A percentile compares a stretch with the other conserved stretches of the same genome.
Evolutionary conservation across 2,888 invertebrate genomes (phyloP).

Genomic region (Gymnosoma rotundatum): DNA sequence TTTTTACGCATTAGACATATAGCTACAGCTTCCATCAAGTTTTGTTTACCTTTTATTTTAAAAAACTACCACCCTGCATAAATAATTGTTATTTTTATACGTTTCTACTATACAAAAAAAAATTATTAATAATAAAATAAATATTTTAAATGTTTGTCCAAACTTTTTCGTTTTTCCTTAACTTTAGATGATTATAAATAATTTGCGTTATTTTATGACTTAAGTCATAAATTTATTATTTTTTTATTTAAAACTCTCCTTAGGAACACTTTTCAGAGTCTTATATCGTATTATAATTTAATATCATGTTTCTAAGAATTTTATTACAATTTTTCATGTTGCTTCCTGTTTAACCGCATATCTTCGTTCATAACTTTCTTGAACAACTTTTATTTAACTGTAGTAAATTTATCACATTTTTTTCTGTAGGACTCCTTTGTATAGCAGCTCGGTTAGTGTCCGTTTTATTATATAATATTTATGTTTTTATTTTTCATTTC

Average conservation of each 20-base stretch:
- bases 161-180: too few species aligned
- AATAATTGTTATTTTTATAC: too few species aligned
- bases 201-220: conserved; percentile 24
- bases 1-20: too few species aligned
- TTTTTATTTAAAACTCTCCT: background rate
- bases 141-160: too few species aligned
- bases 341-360: conserved; percentile 22
- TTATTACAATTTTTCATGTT: conserved; percentile 36
- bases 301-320: conserved; percentile 12
- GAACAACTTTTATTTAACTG: conserved; percentile 32
- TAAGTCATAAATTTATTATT: conserved; percentile 16
- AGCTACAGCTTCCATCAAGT: too few species aligned
- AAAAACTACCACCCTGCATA: too few species aligned
- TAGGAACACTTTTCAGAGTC: conserved; percentile 6
- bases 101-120: too few species aligned
- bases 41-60: too few species aligned
- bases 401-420: conserved; percentile 48
- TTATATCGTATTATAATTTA: conserved; percentile 20
- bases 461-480: conserved; percentile 39
- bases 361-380: conserved; percentile 2
- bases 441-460: conserved; percentile 16
- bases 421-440: conserved; percentile 18
- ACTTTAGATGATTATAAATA: background rate
- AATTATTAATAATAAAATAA: too few species aligned
- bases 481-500: conserved; percentile 17